Evolutionary conservation across 2,888 invertebrate species (phyloP).

Genomic region (Branchellion lobata): DNA sequence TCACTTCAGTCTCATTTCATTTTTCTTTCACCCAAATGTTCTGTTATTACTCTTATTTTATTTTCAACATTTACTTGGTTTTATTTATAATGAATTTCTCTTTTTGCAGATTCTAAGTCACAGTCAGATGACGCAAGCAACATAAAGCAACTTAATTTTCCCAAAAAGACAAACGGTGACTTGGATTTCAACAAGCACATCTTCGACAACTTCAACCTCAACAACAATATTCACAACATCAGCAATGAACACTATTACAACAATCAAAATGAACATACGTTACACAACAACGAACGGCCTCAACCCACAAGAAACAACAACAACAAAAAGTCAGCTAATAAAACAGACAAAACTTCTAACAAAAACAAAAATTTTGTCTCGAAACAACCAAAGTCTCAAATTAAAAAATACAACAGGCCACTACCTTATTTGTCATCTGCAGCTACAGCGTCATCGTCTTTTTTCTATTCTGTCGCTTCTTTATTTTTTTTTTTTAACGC

Average conservation of each 20-base stretch:
- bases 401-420: neutral
- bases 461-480: neutral
- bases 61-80: neutral
- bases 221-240: neutral
- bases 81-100: too few relatives aligned
- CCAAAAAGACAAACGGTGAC: neutral
- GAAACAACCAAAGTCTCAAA: too few relatives aligned
- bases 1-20: too few relatives aligned
- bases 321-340: neutral
- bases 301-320: neutral
- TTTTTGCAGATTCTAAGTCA: conserved; percentile 11
- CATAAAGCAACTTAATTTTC: neutral
- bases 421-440: neutral
- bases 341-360: too few relatives aligned
- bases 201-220: neutral
- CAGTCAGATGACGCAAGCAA: conserved; percentile 6
- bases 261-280: neutral
- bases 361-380: too few relatives aligned
- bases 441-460: neutral
- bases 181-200: neutral
- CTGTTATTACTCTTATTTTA: too few relatives aligned
- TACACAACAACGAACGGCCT: neutral
- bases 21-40: too few relatives aligned
- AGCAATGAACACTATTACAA: neutral
- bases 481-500: neutral